phyloP scores from a whole-genome alignment of 2,113 vertebrate species.

The Regulus satrapa region DNA sequence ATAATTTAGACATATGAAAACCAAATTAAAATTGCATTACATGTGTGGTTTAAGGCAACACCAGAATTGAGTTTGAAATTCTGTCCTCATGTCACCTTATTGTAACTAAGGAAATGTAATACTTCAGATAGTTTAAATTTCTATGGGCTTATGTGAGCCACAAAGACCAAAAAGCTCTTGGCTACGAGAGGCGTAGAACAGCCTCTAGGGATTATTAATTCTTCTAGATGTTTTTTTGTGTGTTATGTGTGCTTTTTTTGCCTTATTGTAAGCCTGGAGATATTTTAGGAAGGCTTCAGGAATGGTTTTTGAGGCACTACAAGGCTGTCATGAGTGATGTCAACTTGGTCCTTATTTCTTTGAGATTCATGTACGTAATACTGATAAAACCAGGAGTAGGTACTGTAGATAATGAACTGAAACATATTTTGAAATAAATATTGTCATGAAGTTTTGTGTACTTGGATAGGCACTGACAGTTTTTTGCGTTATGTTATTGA shows the following conservation, averaged over 20 bases:
- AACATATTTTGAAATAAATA: neutral
- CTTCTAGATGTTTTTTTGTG: neutral
- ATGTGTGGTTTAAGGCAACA: conserved; percentile 34
- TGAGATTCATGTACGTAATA: neutral
- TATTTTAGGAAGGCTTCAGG: neutral
- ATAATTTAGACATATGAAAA: conserved; percentile 47
- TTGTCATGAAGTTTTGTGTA: neutral
- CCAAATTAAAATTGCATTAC: conserved; percentile 57
- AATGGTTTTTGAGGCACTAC: neutral
- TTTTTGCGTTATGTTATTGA: neutral
- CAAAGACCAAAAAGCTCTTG: neutral
- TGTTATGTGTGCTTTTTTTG: neutral
- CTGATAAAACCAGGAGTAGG: neutral
- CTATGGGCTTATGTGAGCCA: neutral
- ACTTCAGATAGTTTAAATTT: neutral
- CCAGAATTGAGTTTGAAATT: conserved; percentile 8
- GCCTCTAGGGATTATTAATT: neutral
- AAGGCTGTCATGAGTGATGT: neutral
- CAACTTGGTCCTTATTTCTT: neutral
- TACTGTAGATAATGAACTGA: neutral
- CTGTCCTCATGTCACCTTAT: conserved; percentile 49
- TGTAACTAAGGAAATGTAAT: conserved; percentile 9
- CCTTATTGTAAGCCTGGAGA: neutral
- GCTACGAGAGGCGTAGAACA: neutral
- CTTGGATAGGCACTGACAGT: neutral